Percentiles rank a stretch among this genome's conserved stretches.
phyloP scores from a whole-genome alignment of 2,888 invertebrate species.

The Maniola hyperantus region DNA sequence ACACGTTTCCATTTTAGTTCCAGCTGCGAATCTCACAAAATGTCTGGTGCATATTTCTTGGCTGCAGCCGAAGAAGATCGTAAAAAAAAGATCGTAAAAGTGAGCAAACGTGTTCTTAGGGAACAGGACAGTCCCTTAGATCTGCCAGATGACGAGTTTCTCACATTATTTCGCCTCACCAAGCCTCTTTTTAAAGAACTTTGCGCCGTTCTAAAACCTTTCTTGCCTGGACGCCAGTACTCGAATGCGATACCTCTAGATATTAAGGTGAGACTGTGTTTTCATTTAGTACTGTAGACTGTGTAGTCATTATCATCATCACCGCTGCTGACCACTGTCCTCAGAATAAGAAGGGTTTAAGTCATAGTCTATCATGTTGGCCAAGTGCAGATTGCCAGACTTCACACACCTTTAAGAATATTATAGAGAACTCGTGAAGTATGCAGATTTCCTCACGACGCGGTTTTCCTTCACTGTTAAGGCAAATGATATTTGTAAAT shows the following conservation, averaged over 20 bases:
- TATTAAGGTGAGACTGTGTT: conserved; percentile 11
- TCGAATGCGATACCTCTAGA: conserved; percentile 19
- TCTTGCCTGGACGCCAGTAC: conserved; percentile 16
- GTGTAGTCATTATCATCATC: too few species aligned
- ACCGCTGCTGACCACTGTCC: too few species aligned
- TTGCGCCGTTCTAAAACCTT: conserved; percentile 7
- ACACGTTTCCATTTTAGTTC: not conserved
- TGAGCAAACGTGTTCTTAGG: conserved; percentile 3
- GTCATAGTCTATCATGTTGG: too few species aligned
- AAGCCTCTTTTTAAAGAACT: conserved; percentile 21
- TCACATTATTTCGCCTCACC: conserved; percentile 16
- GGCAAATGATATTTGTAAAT: too few species aligned
- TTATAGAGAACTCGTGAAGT: too few species aligned
- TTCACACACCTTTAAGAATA: too few species aligned
- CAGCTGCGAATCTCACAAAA: not conserved
- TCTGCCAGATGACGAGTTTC: conserved; percentile 17
- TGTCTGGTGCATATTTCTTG: conserved; percentile 25
- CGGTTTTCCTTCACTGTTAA: too few species aligned
- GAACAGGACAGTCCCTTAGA: conserved; percentile 18
- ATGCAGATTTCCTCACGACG: too few species aligned
- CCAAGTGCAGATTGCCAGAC: too few species aligned
- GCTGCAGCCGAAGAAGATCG: conserved; percentile 21
- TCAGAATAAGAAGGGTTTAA: too few species aligned
- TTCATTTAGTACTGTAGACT: too few species aligned
- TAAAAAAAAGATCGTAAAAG: not conserved